Conservation (phyloP, 1,140 invertebrate species). For the Drosophila rhopaloa region DNA sequence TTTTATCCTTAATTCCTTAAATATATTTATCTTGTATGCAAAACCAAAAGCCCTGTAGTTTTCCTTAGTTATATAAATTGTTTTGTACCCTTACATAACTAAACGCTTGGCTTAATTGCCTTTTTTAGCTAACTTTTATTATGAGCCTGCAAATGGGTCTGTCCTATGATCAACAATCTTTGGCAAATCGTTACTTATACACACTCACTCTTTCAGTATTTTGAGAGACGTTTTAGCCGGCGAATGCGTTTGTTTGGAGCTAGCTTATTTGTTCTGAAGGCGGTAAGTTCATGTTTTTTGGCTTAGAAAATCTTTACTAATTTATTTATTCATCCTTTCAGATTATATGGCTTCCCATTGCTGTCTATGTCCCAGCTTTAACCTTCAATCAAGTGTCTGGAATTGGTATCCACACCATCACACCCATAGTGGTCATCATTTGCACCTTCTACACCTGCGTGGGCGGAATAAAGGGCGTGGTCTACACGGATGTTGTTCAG, state of each 20-base stretch:
- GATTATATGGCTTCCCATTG: slow-evolving; percentile 89
- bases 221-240: slow-evolving; percentile 91
- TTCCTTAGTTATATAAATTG: slow-evolving; percentile 20
- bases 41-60: slow-evolving; percentile 14
- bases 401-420: slow-evolving; percentile 91
- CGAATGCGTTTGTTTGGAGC: slow-evolving; percentile 90
- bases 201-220: slow-evolving; percentile 88
- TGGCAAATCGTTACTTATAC: slow-evolving; percentile 50
- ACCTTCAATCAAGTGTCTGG: slow-evolving; percentile 94
- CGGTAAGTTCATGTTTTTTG: slow-evolving; percentile 86
- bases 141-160: slow-evolving; percentile 18
- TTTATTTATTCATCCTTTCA: slow-evolving; percentile 13
- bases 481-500: slow-evolving; percentile 97
- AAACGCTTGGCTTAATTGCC: slow-evolving; percentile 11
- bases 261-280: slow-evolving; percentile 88
- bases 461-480: slow-evolving; percentile 96
- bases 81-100: slow-evolving; percentile 1
- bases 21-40: slow-evolving; percentile 1
- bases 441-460: slow-evolving; percentile 96
- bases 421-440: slow-evolving; percentile 92
- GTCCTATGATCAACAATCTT: slow-evolving; percentile 2
- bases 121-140: slow-evolving; percentile 13
- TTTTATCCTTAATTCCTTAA: slow-evolving; percentile 10
- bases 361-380: slow-evolving; percentile 93
- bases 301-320: background rate